Conservation (phyloP, 2,113 vertebrate genomes). For the Brienomyrus brachyistius region DNA sequence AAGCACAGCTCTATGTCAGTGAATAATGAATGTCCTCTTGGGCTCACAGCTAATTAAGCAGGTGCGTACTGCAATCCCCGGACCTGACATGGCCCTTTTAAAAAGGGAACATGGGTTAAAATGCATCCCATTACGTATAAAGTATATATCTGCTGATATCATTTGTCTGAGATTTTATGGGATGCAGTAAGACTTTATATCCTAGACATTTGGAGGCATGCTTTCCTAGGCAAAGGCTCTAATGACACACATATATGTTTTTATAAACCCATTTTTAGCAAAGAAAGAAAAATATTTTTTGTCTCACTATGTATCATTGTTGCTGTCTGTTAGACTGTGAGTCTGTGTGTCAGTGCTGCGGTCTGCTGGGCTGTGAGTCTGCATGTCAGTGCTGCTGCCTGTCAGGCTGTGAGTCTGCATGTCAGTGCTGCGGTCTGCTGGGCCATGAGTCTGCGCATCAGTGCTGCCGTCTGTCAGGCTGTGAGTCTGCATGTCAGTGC, state of each 20-base stretch:
- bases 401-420: neutral
- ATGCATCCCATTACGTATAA: neutral
- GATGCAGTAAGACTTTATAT: neutral
- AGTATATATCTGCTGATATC: neutral
- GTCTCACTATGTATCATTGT: neutral
- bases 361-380: neutral
- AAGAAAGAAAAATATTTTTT: neutral
- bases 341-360: neutral
- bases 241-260: neutral
- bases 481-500: neutral
- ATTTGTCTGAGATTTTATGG: neutral
- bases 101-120: neutral
- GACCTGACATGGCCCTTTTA: neutral
- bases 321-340: neutral
- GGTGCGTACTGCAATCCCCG: neutral
- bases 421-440: neutral
- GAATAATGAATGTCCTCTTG: constrained; percentile 11
- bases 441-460: neutral
- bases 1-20: neutral
- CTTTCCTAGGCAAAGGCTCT: neutral
- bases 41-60: constrained; percentile 14
- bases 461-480: neutral
- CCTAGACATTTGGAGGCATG: neutral
- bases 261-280: neutral
- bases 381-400: neutral